Percentiles rank a stretch among this genome's conserved stretches.
phyloP scores from a whole-genome alignment of 2,113 vertebrate genomes.

The Eptesicus fuscus region DNA sequence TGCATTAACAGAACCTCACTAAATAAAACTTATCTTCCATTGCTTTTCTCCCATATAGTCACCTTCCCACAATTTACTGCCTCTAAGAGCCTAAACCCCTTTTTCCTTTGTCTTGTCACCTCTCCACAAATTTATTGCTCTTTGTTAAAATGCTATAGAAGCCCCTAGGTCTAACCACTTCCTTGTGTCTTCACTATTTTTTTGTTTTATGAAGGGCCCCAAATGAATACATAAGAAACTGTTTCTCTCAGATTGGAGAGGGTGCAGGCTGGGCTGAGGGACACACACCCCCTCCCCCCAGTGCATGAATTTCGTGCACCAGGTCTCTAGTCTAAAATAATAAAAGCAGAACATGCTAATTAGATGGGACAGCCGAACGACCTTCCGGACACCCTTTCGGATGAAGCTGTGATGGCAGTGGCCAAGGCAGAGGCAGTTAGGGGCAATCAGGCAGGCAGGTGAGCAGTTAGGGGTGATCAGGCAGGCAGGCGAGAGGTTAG shows the following conservation, averaged over 20 bases:
- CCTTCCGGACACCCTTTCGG: too few species aligned
- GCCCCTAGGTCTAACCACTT: neutral
- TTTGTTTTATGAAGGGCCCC: neutral
- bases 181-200: neutral
- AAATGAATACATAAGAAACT: neutral
- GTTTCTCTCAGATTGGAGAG: neutral
- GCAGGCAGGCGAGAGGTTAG: too few species aligned
- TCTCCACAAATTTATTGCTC: neutral
- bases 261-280: too few species aligned
- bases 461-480: too few species aligned
- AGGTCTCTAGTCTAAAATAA: too few species aligned
- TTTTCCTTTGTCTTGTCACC: neutral
- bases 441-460: too few species aligned
- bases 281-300: too few species aligned
- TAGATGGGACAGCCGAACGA: too few species aligned
- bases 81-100: neutral
- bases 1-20: neutral
- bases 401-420: too few species aligned
- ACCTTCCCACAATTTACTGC: neutral
- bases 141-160: neutral
- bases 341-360: too few species aligned
- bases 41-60: neutral
- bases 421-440: too few species aligned
- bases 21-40: neutral
- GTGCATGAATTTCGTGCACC: too few species aligned